phyloP scores from a whole-genome alignment of 2,113 vertebrate species.

The Nettapus auritus region DNA sequence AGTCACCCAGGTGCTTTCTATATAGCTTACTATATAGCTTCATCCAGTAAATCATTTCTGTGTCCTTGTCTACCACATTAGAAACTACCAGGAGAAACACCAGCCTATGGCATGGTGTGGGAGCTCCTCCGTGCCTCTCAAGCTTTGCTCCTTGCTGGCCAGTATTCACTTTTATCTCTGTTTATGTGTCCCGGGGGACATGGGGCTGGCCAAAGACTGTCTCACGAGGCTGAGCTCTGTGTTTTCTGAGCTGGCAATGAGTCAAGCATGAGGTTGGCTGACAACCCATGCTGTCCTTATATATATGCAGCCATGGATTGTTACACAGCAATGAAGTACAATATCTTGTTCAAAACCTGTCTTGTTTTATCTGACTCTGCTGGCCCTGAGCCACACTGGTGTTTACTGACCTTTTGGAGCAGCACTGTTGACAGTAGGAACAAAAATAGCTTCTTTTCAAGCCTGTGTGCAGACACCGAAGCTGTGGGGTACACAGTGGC shows the following conservation, averaged over 20 bases:
- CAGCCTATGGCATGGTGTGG: fast-evolving
- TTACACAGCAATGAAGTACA: background rate
- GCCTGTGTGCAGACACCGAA: background rate
- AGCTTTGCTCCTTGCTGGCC: background rate
- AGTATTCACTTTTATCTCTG: background rate
- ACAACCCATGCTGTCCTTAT: background rate
- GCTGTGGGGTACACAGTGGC: background rate
- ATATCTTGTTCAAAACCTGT: background rate
- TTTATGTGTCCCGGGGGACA: background rate
- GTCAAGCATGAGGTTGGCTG: background rate
- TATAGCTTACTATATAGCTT: background rate
- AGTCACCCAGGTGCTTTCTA: background rate
- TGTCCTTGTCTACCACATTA: background rate
- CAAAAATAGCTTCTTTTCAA: slow-evolving; percentile 7
- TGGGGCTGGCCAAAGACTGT: background rate
- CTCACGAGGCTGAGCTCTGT: background rate
- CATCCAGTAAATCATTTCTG: background rate
- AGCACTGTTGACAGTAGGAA: background rate
- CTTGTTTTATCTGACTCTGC: background rate
- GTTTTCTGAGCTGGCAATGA: slow-evolving; percentile 2
- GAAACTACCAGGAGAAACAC: background rate
- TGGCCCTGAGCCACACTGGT: background rate
- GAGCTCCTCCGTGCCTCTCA: background rate
- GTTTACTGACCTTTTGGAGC: slow-evolving; percentile 26
- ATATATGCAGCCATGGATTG: background rate